Evolutionary conservation across 2,888 invertebrate species (phyloP).

Genomic region (Sinelater perroti): DNA sequence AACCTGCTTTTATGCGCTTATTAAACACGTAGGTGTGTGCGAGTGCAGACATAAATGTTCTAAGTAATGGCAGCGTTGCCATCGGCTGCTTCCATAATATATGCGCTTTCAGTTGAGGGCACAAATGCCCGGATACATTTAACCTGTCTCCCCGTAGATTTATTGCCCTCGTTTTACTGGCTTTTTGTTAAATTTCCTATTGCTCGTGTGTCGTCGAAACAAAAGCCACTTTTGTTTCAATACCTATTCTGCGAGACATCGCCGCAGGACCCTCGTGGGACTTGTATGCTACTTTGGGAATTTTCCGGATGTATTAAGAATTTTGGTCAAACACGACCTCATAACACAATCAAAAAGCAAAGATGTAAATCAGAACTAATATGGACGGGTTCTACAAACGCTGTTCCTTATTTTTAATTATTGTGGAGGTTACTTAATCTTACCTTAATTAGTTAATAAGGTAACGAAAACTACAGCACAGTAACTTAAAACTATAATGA

Average conservation of each 20-base stretch:
- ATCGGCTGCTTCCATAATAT: constrained; percentile 42
- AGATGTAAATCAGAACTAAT: too few species aligned
- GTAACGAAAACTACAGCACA: too few species aligned
- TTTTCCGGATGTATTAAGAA: too few species aligned
- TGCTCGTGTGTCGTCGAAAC: constrained; percentile 47
- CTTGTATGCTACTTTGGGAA: too few species aligned
- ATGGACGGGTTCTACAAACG: too few species aligned
- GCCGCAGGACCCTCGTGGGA: background rate
- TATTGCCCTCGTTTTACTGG: constrained; percentile 50
- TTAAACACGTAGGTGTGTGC: constrained; percentile 3
- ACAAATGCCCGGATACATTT: constrained; percentile 48
- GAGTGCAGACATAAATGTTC: constrained; percentile 15
- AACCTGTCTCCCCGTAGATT: constrained; percentile 50
- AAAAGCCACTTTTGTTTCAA: constrained; percentile 43
- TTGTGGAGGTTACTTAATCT: too few species aligned
- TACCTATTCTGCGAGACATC: constrained; percentile 14
- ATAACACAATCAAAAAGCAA: too few species aligned
- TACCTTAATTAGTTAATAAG: too few species aligned
- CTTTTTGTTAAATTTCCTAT: constrained; percentile 51
- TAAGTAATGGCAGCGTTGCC: constrained; percentile 13
- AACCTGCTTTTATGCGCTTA: background rate
- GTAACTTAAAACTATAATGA: too few species aligned
- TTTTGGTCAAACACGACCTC: too few species aligned
- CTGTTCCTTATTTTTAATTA: too few species aligned
- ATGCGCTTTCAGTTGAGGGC: constrained; percentile 48